Base-by-base conservation (phyloP, 2,888 invertebrate species). In the Drymonia ruficornis region DNA sequence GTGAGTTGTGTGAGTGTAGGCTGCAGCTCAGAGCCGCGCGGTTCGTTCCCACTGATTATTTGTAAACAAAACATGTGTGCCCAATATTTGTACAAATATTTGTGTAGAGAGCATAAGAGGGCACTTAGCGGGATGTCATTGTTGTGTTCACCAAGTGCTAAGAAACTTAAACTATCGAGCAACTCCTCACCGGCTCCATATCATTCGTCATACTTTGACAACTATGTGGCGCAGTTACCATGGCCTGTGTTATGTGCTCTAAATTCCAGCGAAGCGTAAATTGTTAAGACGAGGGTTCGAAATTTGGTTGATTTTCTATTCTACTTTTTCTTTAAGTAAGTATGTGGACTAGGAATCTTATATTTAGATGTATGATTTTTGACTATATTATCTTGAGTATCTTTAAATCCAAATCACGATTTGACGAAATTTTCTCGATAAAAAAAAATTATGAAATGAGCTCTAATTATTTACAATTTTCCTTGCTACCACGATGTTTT, bases 101-200 rank as follows among this genome's bases (percentile, higher is more conserved):
- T 85, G 81, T 78, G 62, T 66, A 63, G 74, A 74, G 78, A 82
- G 80, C 79, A 85, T 76, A 87, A 84, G 83, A 86, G 80, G 74
- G 80, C 86, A 87, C 87, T 89, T 87, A 86, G 80, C 80, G 77
- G 75, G 74, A 76, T 80, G 81, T 80, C 80, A 83, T 81, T 84
- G 81, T 87, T 81, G 68, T 79, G 74, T 81, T 77, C 74, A 53
- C 55, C 65, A 68, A 76, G 77, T 74, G 76, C 72, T 71, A 67
- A 70, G 64, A 65, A 70, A 62, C 72, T 68, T 69, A 64, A 68
- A 67, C 55, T 61, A 60, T 63, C 65, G 51, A 59, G 50, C 49
- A 60, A 63, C 53, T 56, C 44, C 47, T 13, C 44, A 52, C 42
- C 31, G 28, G 36, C 15, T 28, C 4, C 29, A 43, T 38, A 43